Evolutionary conservation across 2,888 invertebrate genomes (phyloP), one percentile per base, ranked within the genome.

Genomic region (Dasysyrphus tricinctus): DNA sequence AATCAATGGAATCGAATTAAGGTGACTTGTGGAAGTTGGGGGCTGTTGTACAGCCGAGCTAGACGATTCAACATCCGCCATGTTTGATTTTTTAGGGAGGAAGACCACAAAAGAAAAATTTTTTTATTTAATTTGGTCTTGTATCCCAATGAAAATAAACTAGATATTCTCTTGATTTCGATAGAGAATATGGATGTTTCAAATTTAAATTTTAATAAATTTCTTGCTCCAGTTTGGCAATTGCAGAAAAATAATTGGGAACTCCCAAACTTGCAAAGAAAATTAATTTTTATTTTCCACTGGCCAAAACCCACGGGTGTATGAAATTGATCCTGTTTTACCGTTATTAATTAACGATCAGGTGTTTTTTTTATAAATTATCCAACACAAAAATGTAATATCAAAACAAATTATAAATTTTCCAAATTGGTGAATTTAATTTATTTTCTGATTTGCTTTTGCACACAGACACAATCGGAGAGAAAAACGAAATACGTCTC

Each of bases 11-110:
- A 92, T 88, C 69, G 90, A 89, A 81, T 89, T 90, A n/a, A 90
- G 88, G 83, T 89, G 89, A 74, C 89, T 89, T 29, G 90, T 91
- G 57, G 92, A 91, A 39, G 91, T 90, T 56, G 92, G 91, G 80
- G 91, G 90, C 89, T 92, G 92, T 85, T 92, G 92, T 84, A 91
- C 90, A 75, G 91, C 91, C 89, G 94, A 93, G 90, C 94, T 93
- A 86, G 94, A 93, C 90, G 92, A 92, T 89, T 94, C 94, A 90
- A 93, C 93, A 90, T 94, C 94, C 90, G 93, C 93, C 93, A 93
- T 93, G 89, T 92, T 92, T 77, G 80, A 87, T 80, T 79, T 80
- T 79, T 65, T 47, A 49, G 34, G 2, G 54, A 42, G 51, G 16
- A 75, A 63, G 7, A 76, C 51, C 72, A 88, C 29, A 75, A 81